phyloP scores from a whole-genome alignment of 64 coral and sea anemone genomes.

The Porites lutea region DNA sequence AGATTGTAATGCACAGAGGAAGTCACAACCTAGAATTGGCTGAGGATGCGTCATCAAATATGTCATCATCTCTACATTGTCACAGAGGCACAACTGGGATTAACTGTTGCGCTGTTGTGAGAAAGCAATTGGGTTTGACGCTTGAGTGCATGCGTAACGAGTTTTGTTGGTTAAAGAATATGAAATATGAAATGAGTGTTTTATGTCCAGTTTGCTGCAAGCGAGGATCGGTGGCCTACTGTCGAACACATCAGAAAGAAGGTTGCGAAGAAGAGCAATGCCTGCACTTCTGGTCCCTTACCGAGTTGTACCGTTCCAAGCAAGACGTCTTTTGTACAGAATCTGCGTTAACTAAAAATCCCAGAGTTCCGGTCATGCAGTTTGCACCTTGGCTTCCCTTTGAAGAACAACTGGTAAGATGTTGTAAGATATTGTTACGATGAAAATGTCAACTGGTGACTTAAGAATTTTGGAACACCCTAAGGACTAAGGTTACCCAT shows the following conservation, averaged over 20 bases:
- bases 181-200: background rate
- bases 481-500: too few species aligned
- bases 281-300: background rate
- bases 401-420: background rate
- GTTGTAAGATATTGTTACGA: too few species aligned
- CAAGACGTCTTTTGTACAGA: background rate
- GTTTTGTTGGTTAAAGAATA: background rate
- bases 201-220: background rate
- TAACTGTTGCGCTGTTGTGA: background rate
- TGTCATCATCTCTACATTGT: background rate
- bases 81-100: background rate
- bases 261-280: background rate
- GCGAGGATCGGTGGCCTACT: background rate
- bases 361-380: background rate
- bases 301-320: background rate
- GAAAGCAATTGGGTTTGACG: background rate
- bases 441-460: too few species aligned
- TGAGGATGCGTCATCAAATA: background rate
- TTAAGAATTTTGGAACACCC: too few species aligned
- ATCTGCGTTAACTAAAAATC: background rate
- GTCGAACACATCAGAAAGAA: background rate
- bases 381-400: background rate
- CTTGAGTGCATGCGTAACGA: background rate
- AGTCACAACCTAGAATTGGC: background rate
- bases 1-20: background rate